Conservation (phyloP, 2,888 invertebrate genomes). For the Embidobia sp. region DNA sequence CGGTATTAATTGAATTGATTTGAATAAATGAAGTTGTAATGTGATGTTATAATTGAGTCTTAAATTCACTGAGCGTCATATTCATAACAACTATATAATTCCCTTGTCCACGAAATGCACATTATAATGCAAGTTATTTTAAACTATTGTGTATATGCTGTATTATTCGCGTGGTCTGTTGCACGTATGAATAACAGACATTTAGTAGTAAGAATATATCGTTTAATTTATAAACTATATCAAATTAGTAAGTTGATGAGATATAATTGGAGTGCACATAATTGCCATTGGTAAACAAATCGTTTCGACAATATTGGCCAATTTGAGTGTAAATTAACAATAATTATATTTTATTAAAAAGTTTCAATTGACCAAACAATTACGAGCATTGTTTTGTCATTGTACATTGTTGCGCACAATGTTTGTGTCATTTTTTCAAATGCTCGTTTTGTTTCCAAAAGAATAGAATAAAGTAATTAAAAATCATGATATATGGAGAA, state of each 20-base stretch:
- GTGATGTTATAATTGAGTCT: slow-evolving; percentile 21
- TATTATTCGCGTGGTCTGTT: not conserved
- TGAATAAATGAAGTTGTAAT: slow-evolving; percentile 22
- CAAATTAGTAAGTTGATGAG: not conserved
- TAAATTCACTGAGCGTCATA: slow-evolving; percentile 13
- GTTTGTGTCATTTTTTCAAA: too few relatives aligned
- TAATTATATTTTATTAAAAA: too few relatives aligned
- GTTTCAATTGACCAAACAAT: too few relatives aligned
- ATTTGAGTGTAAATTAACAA: too few relatives aligned
- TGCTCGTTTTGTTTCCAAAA: too few relatives aligned
- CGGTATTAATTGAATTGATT: slow-evolving; percentile 21
- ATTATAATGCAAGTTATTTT: slow-evolving; percentile 1
- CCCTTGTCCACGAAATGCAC: not conserved
- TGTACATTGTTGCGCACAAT: too few relatives aligned
- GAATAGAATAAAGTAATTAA: too few relatives aligned
- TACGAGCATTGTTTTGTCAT: too few relatives aligned
- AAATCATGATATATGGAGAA: too few relatives aligned
- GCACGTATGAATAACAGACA: not conserved
- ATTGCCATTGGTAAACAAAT: not conserved
- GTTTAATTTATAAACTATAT: not conserved
- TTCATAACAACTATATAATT: slow-evolving; percentile 3
- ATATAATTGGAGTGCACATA: not conserved
- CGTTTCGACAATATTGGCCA: not conserved
- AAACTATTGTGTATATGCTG: not conserved
- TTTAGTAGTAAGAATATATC: not conserved